Conservation (phyloP, 2,113 vertebrate genomes). For the Triplophysa dalaica region DNA sequence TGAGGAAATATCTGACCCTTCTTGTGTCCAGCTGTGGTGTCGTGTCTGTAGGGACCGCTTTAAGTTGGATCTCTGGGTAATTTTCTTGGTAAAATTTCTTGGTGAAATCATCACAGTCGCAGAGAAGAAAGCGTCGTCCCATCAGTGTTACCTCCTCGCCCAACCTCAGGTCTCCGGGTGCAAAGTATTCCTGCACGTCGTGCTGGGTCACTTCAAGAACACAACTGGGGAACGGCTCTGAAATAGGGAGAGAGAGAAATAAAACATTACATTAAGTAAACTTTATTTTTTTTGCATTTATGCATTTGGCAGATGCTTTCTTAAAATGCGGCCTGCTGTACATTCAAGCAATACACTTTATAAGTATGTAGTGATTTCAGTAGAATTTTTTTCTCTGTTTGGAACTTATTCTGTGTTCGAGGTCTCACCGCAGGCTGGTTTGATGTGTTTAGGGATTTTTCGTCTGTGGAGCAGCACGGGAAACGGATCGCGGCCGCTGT, state of each 20-base stretch:
- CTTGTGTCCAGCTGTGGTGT: constrained; percentile 44
- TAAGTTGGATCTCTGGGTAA: constrained; percentile 77
- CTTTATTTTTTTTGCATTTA: too few species aligned
- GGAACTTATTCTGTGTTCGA: too few species aligned
- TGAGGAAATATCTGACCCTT: constrained; percentile 52
- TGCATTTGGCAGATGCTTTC: too few species aligned
- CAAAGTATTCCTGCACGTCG: constrained; percentile 88
- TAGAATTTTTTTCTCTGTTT: too few species aligned
- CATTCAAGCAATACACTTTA: too few species aligned
- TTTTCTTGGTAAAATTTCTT: constrained; percentile 79
- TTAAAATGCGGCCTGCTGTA: too few species aligned
- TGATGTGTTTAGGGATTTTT: constrained; percentile 79
- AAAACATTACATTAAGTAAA: not conserved
- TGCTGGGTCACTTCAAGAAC: constrained; percentile 84
- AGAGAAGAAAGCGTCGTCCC: constrained; percentile 85
- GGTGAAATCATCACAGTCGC: constrained; percentile 88
- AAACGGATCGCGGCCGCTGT: constrained; percentile 84
- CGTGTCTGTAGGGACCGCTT: constrained; percentile 67
- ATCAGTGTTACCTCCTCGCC: constrained; percentile 80
- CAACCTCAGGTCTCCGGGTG: constrained; percentile 85
- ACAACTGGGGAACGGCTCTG: constrained; percentile 85
- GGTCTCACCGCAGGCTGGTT: constrained; percentile 57
- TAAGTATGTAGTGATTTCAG: too few species aligned
- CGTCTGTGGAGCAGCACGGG: constrained; percentile 83
- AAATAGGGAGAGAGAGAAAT: not conserved